Percentiles rank a stretch among this genome's conserved stretches.
Evolutionary conservation across 2,113 vertebrate genomes (phyloP).

Genomic region (Speoplatyrhinus poulsoni): DNA sequence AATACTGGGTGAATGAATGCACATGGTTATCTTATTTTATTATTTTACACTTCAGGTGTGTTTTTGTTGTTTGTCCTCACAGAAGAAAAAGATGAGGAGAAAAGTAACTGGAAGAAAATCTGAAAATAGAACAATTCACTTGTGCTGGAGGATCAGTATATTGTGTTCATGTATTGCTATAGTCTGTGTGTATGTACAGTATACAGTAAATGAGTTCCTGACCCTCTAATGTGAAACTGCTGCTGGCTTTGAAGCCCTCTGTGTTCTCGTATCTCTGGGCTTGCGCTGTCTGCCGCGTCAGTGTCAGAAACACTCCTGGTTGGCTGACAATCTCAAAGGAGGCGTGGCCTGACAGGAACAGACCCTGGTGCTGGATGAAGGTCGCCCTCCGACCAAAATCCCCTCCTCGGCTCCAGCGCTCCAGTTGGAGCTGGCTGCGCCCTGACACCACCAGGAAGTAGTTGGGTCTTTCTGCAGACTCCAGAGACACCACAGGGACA

Average conservation of each 20-base stretch:
- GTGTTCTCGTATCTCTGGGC: constrained; percentile 86
- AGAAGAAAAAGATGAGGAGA: background rate
- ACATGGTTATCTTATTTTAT: no score
- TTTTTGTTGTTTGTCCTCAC: background rate
- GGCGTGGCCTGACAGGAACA: constrained; percentile 87
- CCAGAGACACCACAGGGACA: constrained; percentile 85
- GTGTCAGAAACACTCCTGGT: constrained; percentile 87
- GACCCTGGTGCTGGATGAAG: constrained; percentile 90
- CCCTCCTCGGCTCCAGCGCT: constrained; percentile 82
- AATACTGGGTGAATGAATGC: no score
- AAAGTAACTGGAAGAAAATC: no score
- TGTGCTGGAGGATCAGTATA: background rate
- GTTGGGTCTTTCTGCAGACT: constrained; percentile 95
- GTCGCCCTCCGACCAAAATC: constrained; percentile 84
- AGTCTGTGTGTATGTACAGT: no score
- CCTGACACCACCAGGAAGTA: constrained; percentile 85
- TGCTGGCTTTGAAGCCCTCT: constrained; percentile 86
- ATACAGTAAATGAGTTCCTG: constrained; percentile 38
- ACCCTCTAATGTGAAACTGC: constrained; percentile 94
- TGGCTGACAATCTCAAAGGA: constrained; percentile 88
- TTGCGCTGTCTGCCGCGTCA: constrained; percentile 78
- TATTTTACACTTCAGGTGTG: background rate
- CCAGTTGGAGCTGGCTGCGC: constrained; percentile 77
- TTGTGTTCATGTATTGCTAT: background rate
- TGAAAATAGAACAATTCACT: no score